phyloP scores from a whole-genome alignment of 2,888 invertebrate species.

The Tetanocera ferruginea region DNA sequence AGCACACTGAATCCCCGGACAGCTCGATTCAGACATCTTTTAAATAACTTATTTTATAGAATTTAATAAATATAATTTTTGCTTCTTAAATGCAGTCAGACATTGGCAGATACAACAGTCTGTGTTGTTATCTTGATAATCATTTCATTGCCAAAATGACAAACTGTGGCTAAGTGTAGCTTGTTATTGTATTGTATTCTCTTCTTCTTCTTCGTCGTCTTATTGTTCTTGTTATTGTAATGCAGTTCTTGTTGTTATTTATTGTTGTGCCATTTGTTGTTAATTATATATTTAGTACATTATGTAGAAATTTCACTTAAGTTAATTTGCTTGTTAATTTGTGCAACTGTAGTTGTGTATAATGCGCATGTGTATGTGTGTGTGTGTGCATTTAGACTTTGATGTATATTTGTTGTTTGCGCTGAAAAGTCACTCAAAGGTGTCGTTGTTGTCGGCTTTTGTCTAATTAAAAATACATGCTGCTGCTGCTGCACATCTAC shows the following conservation, averaged over 20 bases:
- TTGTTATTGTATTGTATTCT: background rate
- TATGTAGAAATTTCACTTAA: constrained; percentile 27
- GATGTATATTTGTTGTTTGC: constrained; percentile 20
- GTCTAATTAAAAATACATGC: constrained; percentile 53
- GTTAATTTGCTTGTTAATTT: constrained; percentile 24
- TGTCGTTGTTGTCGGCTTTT: constrained; percentile 50
- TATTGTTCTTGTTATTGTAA: background rate
- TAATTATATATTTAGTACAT: constrained; percentile 5
- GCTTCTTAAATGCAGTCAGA: background rate
- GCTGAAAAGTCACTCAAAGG: constrained; percentile 46
- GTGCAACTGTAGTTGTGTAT: background rate
- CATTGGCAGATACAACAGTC: background rate
- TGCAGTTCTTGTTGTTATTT: no score
- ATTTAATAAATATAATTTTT: background rate
- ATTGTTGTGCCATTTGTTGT: constrained; percentile 12
- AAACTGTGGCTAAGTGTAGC: background rate
- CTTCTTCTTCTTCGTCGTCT: background rate
- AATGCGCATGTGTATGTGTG: constrained; percentile 10
- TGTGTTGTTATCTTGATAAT: background rate
- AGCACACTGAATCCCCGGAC: background rate
- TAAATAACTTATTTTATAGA: background rate
- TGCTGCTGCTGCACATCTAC: constrained; percentile 8
- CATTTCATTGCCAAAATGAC: constrained; percentile 25
- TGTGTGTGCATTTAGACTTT: background rate
- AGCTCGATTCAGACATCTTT: background rate